A percentile compares a stretch with the other conserved stretches of the same genome.
Conservation (phyloP, 2,113 vertebrate species). For the Burhinus oedicnemus region DNA sequence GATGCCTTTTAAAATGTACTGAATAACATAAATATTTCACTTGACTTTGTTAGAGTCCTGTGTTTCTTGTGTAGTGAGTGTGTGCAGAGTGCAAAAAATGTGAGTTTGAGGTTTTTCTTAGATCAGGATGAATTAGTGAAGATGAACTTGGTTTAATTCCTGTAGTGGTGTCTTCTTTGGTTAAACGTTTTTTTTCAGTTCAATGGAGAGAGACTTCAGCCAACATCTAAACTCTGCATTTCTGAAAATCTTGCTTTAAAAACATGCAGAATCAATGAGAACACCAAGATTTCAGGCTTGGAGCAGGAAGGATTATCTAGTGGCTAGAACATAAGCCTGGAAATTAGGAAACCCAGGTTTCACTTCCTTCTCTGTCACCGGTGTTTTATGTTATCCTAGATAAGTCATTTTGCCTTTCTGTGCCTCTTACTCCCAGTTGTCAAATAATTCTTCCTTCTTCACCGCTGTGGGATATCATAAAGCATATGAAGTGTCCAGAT, state of each 20-base stretch:
- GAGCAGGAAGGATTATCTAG: not conserved
- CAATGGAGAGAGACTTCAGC: not conserved
- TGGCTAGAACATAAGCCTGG: not conserved
- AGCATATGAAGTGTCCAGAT: constrained; percentile 35
- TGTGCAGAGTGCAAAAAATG: not conserved
- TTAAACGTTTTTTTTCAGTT: not conserved
- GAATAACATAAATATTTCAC: not conserved
- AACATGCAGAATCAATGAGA: not conserved
- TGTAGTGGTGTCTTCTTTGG: not conserved
- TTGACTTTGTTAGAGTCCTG: not conserved
- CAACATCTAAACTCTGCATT: not conserved
- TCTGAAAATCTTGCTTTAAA: not conserved
- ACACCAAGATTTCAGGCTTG: not conserved
- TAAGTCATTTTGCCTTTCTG: constrained; percentile 41
- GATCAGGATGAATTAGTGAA: not conserved
- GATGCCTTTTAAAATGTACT: not conserved
- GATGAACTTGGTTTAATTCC: not conserved
- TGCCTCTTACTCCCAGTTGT: constrained; percentile 3
- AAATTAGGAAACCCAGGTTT: not conserved
- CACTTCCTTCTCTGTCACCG: not conserved
- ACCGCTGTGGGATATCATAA: constrained; percentile 31
- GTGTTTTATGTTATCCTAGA: constrained; percentile 2
- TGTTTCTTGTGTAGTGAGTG: not conserved
- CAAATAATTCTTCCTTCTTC: constrained; percentile 45
- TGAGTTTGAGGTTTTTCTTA: not conserved